These are phyloP conservation scores for Tenebrio molitor DNA, from an alignment of 1,140 invertebrate species.

Conservation along the genomic window DNA sequence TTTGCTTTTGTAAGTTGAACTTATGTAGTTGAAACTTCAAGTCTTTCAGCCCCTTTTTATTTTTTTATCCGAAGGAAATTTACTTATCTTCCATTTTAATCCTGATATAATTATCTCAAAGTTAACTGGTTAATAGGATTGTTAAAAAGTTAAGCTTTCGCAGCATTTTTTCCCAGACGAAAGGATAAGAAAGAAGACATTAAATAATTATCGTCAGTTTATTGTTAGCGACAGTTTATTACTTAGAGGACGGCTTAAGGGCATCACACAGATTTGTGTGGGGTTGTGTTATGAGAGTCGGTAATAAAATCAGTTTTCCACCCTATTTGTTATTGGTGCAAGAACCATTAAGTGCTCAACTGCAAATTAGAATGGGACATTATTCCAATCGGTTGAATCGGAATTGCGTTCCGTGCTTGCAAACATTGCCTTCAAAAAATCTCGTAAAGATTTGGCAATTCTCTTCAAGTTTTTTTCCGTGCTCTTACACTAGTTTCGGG, in stretches of 20 bases:
- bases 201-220: conserved; percentile 20
- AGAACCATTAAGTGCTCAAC: neutral
- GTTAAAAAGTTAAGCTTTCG: conserved; percentile 27
- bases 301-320: conserved; percentile 30
- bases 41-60: neutral
- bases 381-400: neutral
- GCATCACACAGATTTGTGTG: conserved; percentile 18
- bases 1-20: neutral
- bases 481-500: conserved; percentile 11
- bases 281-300: neutral
- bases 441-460: neutral
- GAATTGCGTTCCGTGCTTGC: too few relatives aligned
- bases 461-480: conserved; percentile 16
- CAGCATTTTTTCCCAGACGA: neutral
- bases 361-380: neutral
- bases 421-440: neutral
- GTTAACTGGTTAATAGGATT: conserved; percentile 13
- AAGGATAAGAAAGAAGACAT: neutral
- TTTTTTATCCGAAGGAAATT: neutral
- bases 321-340: conserved; percentile 18
- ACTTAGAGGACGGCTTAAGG: neutral
- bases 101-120: conserved; percentile 13
- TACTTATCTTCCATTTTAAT: conserved; percentile 14
- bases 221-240: conserved; percentile 23
- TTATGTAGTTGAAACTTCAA: neutral